Conservation (phyloP, 2,888 invertebrate genomes). For the Hemicrepidius hirtus region DNA sequence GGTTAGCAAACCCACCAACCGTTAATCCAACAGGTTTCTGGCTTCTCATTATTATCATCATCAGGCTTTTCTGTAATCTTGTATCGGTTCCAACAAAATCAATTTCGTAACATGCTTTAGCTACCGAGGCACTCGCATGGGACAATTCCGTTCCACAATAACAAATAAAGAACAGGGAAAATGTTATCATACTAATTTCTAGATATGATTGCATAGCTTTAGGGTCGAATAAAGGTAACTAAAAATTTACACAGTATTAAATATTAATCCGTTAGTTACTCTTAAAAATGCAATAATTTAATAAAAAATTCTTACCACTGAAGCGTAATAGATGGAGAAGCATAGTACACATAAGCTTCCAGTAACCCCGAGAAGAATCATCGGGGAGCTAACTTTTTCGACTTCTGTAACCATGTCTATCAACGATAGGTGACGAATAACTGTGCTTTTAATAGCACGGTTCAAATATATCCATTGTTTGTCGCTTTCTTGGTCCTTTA, state of each 20-base stretch:
- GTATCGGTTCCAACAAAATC: slow-evolving; percentile 14
- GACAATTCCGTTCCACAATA: slow-evolving; percentile 6
- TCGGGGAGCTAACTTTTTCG: no score
- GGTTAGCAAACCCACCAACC: slow-evolving; percentile 3
- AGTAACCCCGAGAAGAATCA: neutral
- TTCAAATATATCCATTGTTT: no score
- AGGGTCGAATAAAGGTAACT: slow-evolving; percentile 9
- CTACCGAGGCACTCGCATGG: slow-evolving; percentile 1
- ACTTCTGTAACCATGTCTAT: no score
- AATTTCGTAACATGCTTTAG: slow-evolving; percentile 3
- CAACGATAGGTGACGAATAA: no score
- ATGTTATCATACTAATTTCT: neutral
- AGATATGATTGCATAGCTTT: slow-evolving; percentile 1
- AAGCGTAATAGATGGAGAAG: neutral
- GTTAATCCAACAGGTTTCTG: slow-evolving; percentile 11
- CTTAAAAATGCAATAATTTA: neutral
- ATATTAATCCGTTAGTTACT: neutral
- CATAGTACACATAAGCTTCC: neutral
- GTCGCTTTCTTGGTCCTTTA: no score
- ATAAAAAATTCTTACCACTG: slow-evolving; percentile 7
- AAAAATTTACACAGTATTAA: neutral
- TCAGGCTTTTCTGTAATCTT: slow-evolving; percentile 14
- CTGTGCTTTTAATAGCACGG: no score
- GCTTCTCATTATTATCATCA: slow-evolving; percentile 10
- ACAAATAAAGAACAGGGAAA: neutral